Percentiles rank a stretch among this genome's conserved stretches.
These are phyloP conservation scores for Phalacrocorax brasilianus DNA, from an alignment of 2,113 vertebrate species.

Conservation along the genomic window DNA sequence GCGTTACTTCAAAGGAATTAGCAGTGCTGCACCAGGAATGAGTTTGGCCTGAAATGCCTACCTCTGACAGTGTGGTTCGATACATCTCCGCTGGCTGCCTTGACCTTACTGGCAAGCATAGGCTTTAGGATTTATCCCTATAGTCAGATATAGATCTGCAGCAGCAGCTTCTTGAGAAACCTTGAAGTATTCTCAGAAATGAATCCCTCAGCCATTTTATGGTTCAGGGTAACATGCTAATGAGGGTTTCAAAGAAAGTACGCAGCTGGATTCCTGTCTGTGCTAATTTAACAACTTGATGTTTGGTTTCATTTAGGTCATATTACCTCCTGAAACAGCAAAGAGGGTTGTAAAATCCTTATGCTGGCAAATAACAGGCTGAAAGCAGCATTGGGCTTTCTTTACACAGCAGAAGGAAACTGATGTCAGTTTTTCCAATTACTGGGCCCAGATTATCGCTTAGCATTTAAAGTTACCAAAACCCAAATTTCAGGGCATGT, in stretches of 20 bases:
- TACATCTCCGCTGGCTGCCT: constrained; percentile 56
- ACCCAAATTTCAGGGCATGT: neutral
- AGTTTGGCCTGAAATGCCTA: constrained; percentile 41
- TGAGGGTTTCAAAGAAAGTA: constrained; percentile 49
- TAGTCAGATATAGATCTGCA: constrained; percentile 66
- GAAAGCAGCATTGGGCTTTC: neutral
- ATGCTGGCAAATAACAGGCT: neutral
- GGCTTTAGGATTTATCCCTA: constrained; percentile 71
- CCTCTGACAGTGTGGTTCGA: constrained; percentile 61
- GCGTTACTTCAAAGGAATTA: constrained; percentile 59
- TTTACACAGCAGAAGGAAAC: neutral
- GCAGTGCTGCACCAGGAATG: constrained; percentile 30
- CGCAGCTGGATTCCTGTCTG: constrained; percentile 35
- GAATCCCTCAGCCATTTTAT: constrained; percentile 8
- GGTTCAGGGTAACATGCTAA: constrained; percentile 14
- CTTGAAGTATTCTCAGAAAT: constrained; percentile 66
- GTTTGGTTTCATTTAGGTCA: constrained; percentile 8
- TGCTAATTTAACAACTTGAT: constrained; percentile 2
- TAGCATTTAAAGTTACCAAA: neutral
- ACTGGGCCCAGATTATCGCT: neutral
- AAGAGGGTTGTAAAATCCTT: neutral
- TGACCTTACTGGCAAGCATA: constrained; percentile 70
- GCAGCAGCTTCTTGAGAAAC: constrained; percentile 55
- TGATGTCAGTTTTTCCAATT: constrained; percentile 27
- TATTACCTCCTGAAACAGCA: neutral